These are phyloP conservation scores for Phodopus roborovskii DNA, from an alignment of 2,113 vertebrate genomes.

Conservation along the genomic window DNA sequence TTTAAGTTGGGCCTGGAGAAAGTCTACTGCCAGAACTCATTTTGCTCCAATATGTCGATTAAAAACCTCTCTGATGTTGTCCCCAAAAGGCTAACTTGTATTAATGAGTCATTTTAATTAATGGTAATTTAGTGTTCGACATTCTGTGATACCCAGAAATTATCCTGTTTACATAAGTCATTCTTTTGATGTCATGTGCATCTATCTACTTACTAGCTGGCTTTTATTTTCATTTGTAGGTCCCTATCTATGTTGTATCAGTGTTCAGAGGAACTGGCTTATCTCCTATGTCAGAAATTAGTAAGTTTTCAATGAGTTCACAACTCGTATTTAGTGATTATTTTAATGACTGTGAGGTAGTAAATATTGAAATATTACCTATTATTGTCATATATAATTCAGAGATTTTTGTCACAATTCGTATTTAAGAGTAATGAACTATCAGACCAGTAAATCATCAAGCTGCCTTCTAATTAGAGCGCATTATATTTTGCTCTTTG, in stretches of 20 bases:
- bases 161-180: background rate
- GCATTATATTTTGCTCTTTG: constrained; percentile 33
- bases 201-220: background rate
- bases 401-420: constrained; percentile 52
- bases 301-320: background rate
- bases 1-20: background rate
- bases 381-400: constrained; percentile 31
- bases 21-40: background rate
- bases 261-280: background rate
- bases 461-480: constrained; percentile 39
- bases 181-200: background rate
- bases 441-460: constrained; percentile 60
- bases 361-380: constrained; percentile 34
- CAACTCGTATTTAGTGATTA: constrained; percentile 23
- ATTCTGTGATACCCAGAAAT: background rate
- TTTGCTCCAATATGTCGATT: background rate
- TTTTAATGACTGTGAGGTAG: constrained; percentile 3
- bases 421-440: constrained; percentile 3
- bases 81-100: no score
- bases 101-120: background rate
- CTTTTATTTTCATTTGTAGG: background rate
- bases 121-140: background rate
- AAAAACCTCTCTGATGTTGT: background rate
- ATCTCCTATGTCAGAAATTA: background rate
- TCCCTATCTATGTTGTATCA: background rate